Percentiles rank a stretch among this genome's conserved stretches.
phyloP scores from a whole-genome alignment of 2,797 vertebrate genomes.

The Setipinna tenuifilis region DNA sequence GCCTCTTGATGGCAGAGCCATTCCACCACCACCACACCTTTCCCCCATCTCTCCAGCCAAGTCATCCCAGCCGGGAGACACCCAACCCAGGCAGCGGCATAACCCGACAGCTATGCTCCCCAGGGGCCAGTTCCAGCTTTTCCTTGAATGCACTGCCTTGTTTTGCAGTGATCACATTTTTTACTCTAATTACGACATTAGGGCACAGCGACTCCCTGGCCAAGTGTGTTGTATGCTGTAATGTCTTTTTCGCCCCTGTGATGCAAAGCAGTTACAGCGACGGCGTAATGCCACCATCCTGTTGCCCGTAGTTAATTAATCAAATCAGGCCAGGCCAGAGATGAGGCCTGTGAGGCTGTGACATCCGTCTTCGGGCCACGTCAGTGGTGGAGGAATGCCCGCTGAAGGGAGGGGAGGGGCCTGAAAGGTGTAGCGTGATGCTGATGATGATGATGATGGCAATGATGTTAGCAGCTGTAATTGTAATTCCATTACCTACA shows the following conservation, averaged over 20 bases:
- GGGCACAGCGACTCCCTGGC: not conserved
- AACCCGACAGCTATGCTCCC: not conserved
- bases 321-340: not conserved
- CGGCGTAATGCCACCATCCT: not conserved
- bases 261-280: not conserved
- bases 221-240: not conserved
- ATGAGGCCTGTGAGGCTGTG: not conserved
- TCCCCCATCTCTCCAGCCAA: not conserved
- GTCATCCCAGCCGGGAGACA: not conserved
- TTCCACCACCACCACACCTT: not conserved
- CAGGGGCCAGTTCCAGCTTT: not conserved
- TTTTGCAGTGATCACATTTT: not conserved
- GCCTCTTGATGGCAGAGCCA: not conserved
- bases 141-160: constrained; percentile 10
- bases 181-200: not conserved
- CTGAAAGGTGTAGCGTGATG: constrained; percentile 11
- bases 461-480: not conserved
- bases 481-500: constrained; percentile 12
- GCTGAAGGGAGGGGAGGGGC: not conserved
- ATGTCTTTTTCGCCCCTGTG: not conserved
- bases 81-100: not conserved
- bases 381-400: not conserved
- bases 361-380: not conserved
- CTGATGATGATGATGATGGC: not conserved
- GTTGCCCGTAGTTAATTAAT: not conserved